A percentile compares a stretch with the other conserved stretches of the same genome.
phyloP scores from a whole-genome alignment of 2,888 invertebrate genomes.

The Malthinus seriepunctatus region DNA sequence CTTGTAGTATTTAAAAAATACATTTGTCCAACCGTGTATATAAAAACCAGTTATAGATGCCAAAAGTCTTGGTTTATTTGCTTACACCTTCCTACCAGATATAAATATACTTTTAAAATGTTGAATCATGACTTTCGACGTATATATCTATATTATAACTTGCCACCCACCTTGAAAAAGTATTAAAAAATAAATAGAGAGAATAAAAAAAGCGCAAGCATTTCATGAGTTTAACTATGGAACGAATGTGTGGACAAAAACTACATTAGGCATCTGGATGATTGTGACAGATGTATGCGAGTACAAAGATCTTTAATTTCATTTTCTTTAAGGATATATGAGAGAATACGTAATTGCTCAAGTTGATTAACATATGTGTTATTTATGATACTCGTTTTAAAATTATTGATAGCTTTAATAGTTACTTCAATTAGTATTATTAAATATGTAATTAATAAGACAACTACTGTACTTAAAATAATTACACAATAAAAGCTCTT shows the following conservation, averaged over 20 bases:
- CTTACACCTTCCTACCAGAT: conserved; percentile 26
- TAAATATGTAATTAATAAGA: conserved; percentile 9
- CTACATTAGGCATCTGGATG: conserved; percentile 35
- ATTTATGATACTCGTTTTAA: conserved; percentile 13
- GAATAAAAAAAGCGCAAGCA: conserved; percentile 19
- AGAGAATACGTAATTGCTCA: conserved; percentile 18
- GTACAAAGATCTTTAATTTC: conserved; percentile 23
- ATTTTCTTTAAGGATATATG: conserved; percentile 24
- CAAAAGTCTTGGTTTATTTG: conserved; percentile 23
- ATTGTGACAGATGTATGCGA: conserved; percentile 31
- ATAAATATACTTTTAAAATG: conserved; percentile 32
- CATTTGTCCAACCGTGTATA: too few relatives aligned
- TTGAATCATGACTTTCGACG: conserved; percentile 41
- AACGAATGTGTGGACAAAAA: conserved; percentile 35
- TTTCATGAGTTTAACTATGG: conserved; percentile 23
- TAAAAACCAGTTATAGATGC: background rate
- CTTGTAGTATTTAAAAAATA: too few relatives aligned
- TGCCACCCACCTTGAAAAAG: conserved; percentile 41
- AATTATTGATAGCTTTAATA: conserved; percentile 9
- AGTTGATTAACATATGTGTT: conserved; percentile 23
- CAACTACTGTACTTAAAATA: too few relatives aligned
- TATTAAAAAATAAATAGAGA: conserved; percentile 18
- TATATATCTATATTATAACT: conserved; percentile 43
- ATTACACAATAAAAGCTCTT: too few relatives aligned
- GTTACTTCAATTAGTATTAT: conserved; percentile 16